These are phyloP conservation scores for Bellardia bayeri DNA, from an alignment of 2,888 invertebrate species.

Conservation along the genomic window DNA sequence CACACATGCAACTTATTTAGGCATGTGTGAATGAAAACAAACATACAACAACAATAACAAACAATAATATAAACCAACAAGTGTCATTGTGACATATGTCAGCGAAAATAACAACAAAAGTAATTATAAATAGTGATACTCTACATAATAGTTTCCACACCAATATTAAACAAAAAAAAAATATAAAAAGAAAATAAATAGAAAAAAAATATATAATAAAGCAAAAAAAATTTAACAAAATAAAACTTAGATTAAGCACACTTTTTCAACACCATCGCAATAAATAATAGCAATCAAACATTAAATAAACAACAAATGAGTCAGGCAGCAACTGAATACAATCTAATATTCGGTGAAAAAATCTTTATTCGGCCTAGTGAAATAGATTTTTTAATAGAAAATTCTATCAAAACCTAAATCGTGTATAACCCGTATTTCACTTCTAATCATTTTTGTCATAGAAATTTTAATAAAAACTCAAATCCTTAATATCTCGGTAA, in stretches of 20 bases:
- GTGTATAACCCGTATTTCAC: too few relatives aligned
- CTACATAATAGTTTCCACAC: conserved; percentile 41
- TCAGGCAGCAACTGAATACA: too few relatives aligned
- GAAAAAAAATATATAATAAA: neutral
- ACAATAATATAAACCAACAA: conserved; percentile 22
- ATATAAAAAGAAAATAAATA: neutral
- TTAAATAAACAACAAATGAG: neutral
- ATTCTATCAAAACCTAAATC: too few relatives aligned
- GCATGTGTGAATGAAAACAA: conserved; percentile 29
- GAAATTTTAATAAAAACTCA: too few relatives aligned
- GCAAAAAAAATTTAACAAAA: neutral
- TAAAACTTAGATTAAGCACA: neutral
- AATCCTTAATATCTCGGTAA: too few relatives aligned
- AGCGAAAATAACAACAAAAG: conserved; percentile 42
- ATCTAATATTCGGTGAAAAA: too few relatives aligned
- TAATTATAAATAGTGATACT: conserved; percentile 19
- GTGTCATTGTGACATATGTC: conserved; percentile 64
- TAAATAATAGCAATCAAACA: neutral
- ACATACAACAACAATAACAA: conserved; percentile 13
- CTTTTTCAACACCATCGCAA: conserved; percentile 41
- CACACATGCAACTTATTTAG: neutral
- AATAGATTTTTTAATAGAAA: too few relatives aligned
- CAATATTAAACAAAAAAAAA: conserved; percentile 1
- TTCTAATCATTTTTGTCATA: too few relatives aligned
- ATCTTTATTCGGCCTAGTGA: too few relatives aligned